phyloP scores from a whole-genome alignment of 2,888 invertebrate genomes.

The Polia nebulosa region DNA sequence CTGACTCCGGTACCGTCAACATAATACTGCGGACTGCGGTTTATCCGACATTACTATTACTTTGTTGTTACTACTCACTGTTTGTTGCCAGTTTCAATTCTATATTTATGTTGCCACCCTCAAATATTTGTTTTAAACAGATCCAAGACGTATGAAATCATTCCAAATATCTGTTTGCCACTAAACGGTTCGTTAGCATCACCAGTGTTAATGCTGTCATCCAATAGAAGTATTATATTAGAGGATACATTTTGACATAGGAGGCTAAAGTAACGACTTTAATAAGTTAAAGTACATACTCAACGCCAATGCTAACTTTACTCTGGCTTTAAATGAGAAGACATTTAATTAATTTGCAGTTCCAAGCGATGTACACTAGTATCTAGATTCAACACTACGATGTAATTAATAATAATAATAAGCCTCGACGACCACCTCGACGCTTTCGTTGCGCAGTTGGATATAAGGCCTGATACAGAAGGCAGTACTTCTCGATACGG shows the following conservation, averaged over 20 bases:
- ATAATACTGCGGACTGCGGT: slow-evolving; percentile 42
- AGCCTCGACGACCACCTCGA: too few relatives aligned
- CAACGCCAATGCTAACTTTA: slow-evolving; percentile 40
- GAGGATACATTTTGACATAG: slow-evolving; percentile 30
- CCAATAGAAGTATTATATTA: slow-evolving; percentile 28
- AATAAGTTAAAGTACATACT: slow-evolving; percentile 36
- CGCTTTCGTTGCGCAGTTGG: too few relatives aligned
- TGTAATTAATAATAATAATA: slow-evolving; percentile 29
- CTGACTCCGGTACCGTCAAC: slow-evolving; percentile 15
- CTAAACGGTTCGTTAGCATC: slow-evolving; percentile 57
- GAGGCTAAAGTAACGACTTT: slow-evolving; percentile 26
- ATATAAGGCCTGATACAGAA: too few relatives aligned
- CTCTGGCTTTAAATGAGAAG: slow-evolving; percentile 24
- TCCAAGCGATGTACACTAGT: slow-evolving; percentile 30
- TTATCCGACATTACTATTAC: slow-evolving; percentile 42
- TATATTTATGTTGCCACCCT: slow-evolving; percentile 34
- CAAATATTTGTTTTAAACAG: slow-evolving; percentile 40
- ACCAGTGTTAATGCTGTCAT: slow-evolving; percentile 48
- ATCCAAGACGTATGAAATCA: slow-evolving; percentile 35
- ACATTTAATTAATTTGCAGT: slow-evolving; percentile 51
- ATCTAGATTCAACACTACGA: slow-evolving; percentile 27
- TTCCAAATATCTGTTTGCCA: slow-evolving; percentile 40
- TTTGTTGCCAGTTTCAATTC: slow-evolving; percentile 33
- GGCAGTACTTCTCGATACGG: too few relatives aligned
- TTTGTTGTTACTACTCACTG: slow-evolving; percentile 34